Evolutionary conservation across 2,113 vertebrate genomes (phyloP).

Genomic region (Odocoileus virginianus): DNA sequence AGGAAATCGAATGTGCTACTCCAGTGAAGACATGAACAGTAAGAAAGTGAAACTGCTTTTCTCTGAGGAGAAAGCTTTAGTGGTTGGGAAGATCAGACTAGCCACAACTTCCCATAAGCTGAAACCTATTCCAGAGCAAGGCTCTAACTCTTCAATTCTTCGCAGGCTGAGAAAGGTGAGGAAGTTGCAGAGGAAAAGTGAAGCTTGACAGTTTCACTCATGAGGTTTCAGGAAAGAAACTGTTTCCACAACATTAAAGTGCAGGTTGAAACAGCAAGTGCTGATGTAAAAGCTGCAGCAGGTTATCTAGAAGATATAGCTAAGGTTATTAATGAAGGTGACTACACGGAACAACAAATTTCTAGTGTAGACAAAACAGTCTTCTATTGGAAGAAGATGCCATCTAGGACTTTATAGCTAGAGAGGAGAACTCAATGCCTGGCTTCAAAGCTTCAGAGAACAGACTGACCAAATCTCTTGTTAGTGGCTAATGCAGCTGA

Average conservation of each 20-base stretch:
- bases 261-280: background rate
- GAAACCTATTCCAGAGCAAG: background rate
- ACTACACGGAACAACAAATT: background rate
- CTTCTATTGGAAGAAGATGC: background rate
- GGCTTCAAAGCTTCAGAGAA: background rate
- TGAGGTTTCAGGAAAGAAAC: background rate
- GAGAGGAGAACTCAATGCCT: background rate
- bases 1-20: background rate
- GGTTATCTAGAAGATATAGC: background rate
- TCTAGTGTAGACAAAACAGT: background rate
- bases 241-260: background rate
- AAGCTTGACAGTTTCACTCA: background rate
- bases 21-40: background rate
- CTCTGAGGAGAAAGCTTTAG: background rate
- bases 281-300: background rate
- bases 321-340: background rate
- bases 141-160: background rate
- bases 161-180: background rate
- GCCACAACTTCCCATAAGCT: background rate
- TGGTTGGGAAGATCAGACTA: background rate
- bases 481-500: background rate
- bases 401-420: background rate
- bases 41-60: background rate
- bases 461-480: background rate
- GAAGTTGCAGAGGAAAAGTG: background rate